These are phyloP conservation scores for Plumapathes pennacea DNA, from an alignment of 92 coral and sea anemone species.

Conservation along the genomic window DNA sequence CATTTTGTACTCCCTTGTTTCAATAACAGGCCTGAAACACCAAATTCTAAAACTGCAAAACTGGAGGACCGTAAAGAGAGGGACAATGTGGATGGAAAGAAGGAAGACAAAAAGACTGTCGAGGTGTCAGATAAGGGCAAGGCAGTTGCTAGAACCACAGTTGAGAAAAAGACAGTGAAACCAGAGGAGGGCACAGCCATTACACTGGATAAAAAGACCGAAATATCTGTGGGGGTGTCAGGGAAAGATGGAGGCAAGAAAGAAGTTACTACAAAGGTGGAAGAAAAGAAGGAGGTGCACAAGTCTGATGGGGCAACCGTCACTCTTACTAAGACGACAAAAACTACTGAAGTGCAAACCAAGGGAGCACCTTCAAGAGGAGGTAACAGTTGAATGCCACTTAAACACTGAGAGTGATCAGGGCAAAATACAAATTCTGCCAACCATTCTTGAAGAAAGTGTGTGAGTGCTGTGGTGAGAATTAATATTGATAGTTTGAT, in stretches of 20 bases:
- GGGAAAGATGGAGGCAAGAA: slow-evolving; percentile 38
- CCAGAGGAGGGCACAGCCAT: slow-evolving; percentile 22
- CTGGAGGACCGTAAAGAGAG: slow-evolving; percentile 39
- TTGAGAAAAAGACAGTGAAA: slow-evolving; percentile 23
- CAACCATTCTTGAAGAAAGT: no score
- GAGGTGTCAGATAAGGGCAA: slow-evolving; percentile 6
- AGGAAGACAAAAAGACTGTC: neutral
- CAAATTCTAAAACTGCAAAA: slow-evolving; percentile 38
- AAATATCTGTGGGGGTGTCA: slow-evolving; percentile 28
- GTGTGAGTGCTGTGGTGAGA: no score
- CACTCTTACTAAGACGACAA: slow-evolving; percentile 65
- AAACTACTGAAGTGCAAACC: slow-evolving; percentile 31
- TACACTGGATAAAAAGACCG: slow-evolving; percentile 11
- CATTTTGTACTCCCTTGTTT: neutral
- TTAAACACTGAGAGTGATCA: neutral
- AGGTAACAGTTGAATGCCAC: slow-evolving; percentile 18
- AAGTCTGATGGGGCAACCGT: slow-evolving; percentile 46
- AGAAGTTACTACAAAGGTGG: slow-evolving; percentile 24
- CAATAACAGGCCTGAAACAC: slow-evolving; percentile 33
- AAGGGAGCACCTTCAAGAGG: no score
- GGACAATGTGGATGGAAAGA: slow-evolving; percentile 1
- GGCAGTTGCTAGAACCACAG: slow-evolving; percentile 2
- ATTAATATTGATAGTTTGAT: no score
- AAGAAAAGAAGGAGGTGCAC: slow-evolving; percentile 65
- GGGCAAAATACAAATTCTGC: neutral